Evolutionary conservation across 2,888 invertebrate species (phyloP).

Genomic region (Pharmacophagus antenor): DNA sequence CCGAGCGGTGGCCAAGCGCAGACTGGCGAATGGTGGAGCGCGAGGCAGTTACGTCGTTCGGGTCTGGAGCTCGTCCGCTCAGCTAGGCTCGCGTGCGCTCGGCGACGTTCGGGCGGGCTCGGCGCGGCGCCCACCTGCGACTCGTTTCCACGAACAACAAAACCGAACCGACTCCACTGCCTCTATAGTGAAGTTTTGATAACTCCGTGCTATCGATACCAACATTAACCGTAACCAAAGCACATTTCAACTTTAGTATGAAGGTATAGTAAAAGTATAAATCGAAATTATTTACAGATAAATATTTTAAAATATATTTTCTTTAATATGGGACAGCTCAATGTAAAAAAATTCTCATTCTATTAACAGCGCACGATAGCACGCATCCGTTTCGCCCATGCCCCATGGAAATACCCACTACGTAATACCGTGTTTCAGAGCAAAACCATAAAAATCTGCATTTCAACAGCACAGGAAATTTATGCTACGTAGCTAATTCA

Average conservation of each 20-base stretch:
- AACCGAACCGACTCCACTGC: constrained; percentile 54
- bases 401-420: constrained; percentile 47
- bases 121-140: constrained; percentile 71
- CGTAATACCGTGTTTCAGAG: constrained; percentile 37
- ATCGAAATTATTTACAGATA: not conserved
- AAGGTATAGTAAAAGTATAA: not conserved
- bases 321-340: too few relatives aligned
- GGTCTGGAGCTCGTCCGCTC: constrained; percentile 39
- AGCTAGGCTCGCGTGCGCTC: constrained; percentile 43
- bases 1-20: constrained; percentile 70
- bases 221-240: not conserved
- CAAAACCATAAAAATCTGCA: constrained; percentile 17
- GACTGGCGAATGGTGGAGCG: constrained; percentile 57
- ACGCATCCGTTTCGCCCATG: constrained; percentile 40
- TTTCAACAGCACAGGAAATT: constrained; percentile 8
- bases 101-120: constrained; percentile 43
- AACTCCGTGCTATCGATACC: constrained; percentile 42
- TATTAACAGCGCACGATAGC: constrained; percentile 35
- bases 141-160: constrained; percentile 73
- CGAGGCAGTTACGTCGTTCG: constrained; percentile 45
- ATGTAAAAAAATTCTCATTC: too few relatives aligned
- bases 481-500: too few relatives aligned
- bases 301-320: too few relatives aligned
- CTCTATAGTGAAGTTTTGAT: constrained; percentile 30
- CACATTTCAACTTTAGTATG: not conserved